Percentiles rank a stretch among this genome's conserved stretches.
Evolutionary conservation across 2,113 vertebrate genomes (phyloP).

Genomic region (Pogona vitticeps): DNA sequence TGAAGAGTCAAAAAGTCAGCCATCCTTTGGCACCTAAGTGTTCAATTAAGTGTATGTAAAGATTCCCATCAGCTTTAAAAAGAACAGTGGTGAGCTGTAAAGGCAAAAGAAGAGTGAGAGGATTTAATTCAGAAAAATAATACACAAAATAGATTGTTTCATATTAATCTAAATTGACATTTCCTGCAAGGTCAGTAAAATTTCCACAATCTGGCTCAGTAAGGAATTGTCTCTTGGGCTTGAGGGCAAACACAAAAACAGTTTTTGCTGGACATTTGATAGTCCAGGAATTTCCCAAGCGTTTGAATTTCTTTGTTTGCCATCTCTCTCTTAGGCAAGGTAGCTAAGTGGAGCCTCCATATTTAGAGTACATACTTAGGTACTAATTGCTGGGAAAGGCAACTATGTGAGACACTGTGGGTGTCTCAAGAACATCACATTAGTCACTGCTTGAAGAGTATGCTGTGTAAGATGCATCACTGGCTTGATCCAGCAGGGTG

Average conservation of each 20-base stretch:
- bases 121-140: conserved; percentile 41
- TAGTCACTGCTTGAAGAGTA: background rate
- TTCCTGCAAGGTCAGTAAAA: conserved; percentile 48
- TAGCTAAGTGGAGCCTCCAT: background rate
- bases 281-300: conserved; percentile 13
- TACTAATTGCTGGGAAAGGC: too few relatives aligned
- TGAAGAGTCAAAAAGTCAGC: background rate
- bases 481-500: background rate
- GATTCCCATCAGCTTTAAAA: conserved; percentile 29
- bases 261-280: background rate
- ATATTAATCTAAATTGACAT: conserved; percentile 32
- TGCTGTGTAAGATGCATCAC: background rate
- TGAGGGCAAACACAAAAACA: conserved; percentile 16
- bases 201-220: conserved; percentile 39
- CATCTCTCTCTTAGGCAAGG: background rate
- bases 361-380: too few relatives aligned
- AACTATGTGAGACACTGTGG: background rate
- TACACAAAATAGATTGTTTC: conserved; percentile 52
- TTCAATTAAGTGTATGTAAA: conserved; percentile 26
- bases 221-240: background rate
- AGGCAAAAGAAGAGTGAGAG: background rate
- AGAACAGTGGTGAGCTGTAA: conserved; percentile 23
- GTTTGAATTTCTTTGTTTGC: background rate
- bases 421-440: background rate
- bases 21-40: background rate